Evolutionary conservation across 2,797 vertebrate species (phyloP).

Genomic region (Ispidina picta): DNA sequence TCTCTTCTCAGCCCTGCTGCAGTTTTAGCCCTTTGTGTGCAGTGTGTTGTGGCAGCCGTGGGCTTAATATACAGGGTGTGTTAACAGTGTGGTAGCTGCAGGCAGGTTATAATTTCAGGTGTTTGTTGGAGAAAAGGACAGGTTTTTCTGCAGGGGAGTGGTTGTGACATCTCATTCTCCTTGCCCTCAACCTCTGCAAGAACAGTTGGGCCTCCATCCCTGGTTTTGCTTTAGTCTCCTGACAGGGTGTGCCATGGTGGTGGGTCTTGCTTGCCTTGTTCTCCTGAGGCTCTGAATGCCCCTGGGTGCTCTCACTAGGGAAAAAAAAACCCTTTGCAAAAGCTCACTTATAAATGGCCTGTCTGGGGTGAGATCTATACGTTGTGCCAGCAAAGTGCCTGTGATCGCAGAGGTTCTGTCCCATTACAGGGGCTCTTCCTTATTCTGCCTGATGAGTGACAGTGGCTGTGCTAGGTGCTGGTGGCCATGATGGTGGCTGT

Average conservation of each 20-base stretch:
- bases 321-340: neutral
- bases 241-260: accelerated
- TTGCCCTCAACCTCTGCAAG: neutral
- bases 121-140: neutral
- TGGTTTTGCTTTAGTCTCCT: neutral
- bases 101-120: neutral
- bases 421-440: neutral
- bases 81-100: neutral
- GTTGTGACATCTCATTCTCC: neutral
- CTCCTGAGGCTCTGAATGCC: neutral
- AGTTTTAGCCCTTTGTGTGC: neutral
- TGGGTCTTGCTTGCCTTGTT: neutral
- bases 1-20: neutral
- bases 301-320: neutral
- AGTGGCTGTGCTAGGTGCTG: too few species aligned
- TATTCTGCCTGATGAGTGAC: neutral
- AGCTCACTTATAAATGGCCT: neutral
- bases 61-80: neutral
- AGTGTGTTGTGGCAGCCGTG: neutral
- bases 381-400: neutral
- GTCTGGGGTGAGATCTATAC: neutral
- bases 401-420: accelerated
- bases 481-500: too few species aligned
- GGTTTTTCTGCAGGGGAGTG: neutral
- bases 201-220: neutral